Percentiles rank a stretch among this genome's conserved stretches.
phyloP scores from a whole-genome alignment of 2,888 invertebrate species.

The Patella depressa region DNA sequence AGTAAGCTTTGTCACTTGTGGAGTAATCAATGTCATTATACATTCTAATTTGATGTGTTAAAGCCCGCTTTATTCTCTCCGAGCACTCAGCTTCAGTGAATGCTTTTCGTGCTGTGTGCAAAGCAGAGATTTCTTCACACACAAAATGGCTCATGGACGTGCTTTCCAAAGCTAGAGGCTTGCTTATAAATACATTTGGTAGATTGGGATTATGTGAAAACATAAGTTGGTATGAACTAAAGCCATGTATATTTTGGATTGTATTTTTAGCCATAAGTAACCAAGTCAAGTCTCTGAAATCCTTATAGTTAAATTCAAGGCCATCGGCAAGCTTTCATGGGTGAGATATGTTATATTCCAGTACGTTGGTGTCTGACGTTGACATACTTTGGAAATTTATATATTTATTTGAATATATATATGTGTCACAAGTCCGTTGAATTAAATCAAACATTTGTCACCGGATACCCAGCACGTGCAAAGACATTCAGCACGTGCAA shows the following conservation, averaged over 20 bases:
- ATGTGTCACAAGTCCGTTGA: too few relatives aligned
- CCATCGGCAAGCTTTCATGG: too few relatives aligned
- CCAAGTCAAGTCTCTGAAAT: conserved; percentile 30
- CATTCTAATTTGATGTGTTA: conserved; percentile 14
- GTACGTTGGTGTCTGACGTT: too few relatives aligned
- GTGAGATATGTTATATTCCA: too few relatives aligned
- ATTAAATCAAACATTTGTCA: too few relatives aligned
- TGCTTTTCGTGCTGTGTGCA: conserved; percentile 8
- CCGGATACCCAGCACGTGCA: too few relatives aligned
- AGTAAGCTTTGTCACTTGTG: conserved; percentile 18
- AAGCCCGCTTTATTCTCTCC: conserved; percentile 17
- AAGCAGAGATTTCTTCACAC: conserved; percentile 10
- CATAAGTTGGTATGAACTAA: conserved; percentile 26
- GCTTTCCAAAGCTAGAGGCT: conserved; percentile 22
- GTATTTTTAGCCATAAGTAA: conserved; percentile 20
- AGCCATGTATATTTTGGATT: conserved; percentile 17
- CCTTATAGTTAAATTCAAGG: conserved; percentile 28
- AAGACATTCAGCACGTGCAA: too few relatives aligned
- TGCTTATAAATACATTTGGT: conserved; percentile 23
- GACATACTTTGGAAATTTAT: too few relatives aligned
- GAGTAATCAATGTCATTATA: not conserved
- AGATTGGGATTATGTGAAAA: conserved; percentile 25
- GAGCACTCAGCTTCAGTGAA: conserved; percentile 19
- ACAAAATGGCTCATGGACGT: conserved; percentile 12
- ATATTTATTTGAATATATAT: too few relatives aligned